Base-by-base conservation (phyloP, 2,888 invertebrate genomes). In the Drosophila pegasa region DNA sequence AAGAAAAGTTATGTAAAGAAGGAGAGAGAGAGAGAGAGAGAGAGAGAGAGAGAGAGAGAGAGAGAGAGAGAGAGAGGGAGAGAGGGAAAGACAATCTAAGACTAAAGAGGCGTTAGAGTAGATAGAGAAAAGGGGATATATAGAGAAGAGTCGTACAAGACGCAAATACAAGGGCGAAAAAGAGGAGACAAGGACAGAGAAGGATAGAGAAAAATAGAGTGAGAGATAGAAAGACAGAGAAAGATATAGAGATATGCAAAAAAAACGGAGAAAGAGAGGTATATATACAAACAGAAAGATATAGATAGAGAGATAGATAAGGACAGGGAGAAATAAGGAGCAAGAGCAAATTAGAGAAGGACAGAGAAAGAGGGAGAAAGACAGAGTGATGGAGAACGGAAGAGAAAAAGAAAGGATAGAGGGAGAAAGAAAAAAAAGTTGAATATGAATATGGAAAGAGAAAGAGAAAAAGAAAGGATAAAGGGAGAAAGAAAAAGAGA, bases 111-210 rank as follows among this genome's bases (percentile, higher is more conserved):
- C n/a, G n/a, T n/a, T n/a, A n/a, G n/a, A n/a, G n/a, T n/a, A n/a
- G n/a, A n/a, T n/a, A n/a, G n/a, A 25, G 1, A n/a, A 3, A n/a
- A 0, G n/a, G 27, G 27, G 16, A 40, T 5, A 10, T 5, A 10
- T 16, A 16, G 9, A 20, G 12, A 7, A 40, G 20, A 6, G 12
- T 25, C 0, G 4, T 2, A 25, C 3, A 43, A 40, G 12, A 10
- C 1, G 3, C 9, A 5, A 40, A 3, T 6, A 12, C 1, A 0
- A 18, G 1, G 10, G 6, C 0, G 25, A 0, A n/a, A 3, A 25
- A 25, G 41, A 22, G 20, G 4, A 6, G 1, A 25, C 3, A 33
- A 16, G 2, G 3, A 8, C 8, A n/a, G 3, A 43, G 4, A 25
- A 5, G 9, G 16, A 25, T 8, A 12, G 14, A 5, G 14, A 35